Conservation (phyloP, 1,140 invertebrate genomes). For the Planococcus citri region DNA sequence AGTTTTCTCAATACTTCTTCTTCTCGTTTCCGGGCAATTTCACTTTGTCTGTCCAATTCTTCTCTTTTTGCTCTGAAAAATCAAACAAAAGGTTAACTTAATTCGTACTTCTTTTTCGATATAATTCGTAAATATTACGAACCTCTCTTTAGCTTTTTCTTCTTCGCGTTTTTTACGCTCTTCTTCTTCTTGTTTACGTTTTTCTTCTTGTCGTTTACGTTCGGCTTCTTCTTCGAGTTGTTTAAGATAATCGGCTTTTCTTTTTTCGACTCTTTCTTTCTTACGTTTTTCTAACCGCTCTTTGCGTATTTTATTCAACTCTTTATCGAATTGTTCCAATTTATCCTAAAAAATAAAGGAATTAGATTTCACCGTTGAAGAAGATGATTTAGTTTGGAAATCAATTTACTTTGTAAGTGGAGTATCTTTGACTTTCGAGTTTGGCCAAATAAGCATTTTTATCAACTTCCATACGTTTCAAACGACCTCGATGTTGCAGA, state of each 20-base stretch:
- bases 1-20: constrained; percentile 53
- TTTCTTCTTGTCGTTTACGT: constrained; percentile 33
- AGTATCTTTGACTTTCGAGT: constrained; percentile 60
- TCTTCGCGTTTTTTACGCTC: constrained; percentile 17
- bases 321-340: constrained; percentile 58
- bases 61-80: constrained; percentile 43
- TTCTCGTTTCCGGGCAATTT: constrained; percentile 52
- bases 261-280: constrained; percentile 55
- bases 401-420: constrained; percentile 46
- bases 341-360: constrained; percentile 38
- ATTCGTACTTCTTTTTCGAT: no score
- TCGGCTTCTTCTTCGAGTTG: constrained; percentile 39
- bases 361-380: no score
- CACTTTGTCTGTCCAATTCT: constrained; percentile 50
- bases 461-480: constrained; percentile 68
- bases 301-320: constrained; percentile 57
- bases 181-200: constrained; percentile 32
- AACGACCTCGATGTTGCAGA: constrained; percentile 62
- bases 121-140: no score
- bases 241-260: constrained; percentile 53
- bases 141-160: not conserved
- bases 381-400: no score
- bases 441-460: constrained; percentile 65
- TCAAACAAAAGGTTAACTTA: no score
- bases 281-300: constrained; percentile 56